Conservation (phyloP, 2,797 vertebrate species). For the Acrossocheilus fasciatus region DNA sequence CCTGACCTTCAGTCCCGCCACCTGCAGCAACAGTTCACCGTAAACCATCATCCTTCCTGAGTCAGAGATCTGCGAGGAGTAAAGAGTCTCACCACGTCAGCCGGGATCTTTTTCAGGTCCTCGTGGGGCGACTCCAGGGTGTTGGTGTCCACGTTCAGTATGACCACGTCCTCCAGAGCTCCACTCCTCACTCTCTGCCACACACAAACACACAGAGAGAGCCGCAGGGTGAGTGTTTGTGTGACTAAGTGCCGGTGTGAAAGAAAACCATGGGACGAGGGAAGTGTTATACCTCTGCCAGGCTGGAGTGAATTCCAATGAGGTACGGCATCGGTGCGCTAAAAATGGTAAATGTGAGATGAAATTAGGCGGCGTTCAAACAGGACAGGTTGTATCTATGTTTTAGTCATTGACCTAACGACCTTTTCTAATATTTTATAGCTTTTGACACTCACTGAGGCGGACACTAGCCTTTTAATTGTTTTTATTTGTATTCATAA, state of each 20-base stretch:
- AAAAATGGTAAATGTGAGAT: constrained; percentile 16
- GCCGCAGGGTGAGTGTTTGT: not conserved
- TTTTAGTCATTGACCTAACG: not conserved
- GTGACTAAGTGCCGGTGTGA: not conserved
- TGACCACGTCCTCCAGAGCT: constrained; percentile 87
- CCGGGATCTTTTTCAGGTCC: constrained; percentile 86
- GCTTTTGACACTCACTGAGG: too few relatives aligned
- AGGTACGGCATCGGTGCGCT: constrained; percentile 94
- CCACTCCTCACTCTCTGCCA: constrained; percentile 81
- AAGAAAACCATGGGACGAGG: not conserved
- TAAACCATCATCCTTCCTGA: not conserved
- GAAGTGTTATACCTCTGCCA: constrained; percentile 81
- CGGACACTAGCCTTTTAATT: too few relatives aligned
- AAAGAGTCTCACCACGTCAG: constrained; percentile 81
- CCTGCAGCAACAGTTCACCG: constrained; percentile 67
- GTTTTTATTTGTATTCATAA: too few relatives aligned
- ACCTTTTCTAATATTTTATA: too few relatives aligned
- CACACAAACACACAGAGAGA: constrained; percentile 22
- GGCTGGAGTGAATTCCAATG: constrained; percentile 90
- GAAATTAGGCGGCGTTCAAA: not conserved
- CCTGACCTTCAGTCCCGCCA: constrained; percentile 81
- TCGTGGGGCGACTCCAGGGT: constrained; percentile 86
- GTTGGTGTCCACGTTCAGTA: constrained; percentile 90
- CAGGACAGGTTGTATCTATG: not conserved
- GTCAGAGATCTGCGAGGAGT: not conserved